Percentiles rank a stretch among this genome's conserved stretches.
Evolutionary conservation across 2,113 vertebrate species (phyloP).

Genomic region (Loxodonta africana): DNA sequence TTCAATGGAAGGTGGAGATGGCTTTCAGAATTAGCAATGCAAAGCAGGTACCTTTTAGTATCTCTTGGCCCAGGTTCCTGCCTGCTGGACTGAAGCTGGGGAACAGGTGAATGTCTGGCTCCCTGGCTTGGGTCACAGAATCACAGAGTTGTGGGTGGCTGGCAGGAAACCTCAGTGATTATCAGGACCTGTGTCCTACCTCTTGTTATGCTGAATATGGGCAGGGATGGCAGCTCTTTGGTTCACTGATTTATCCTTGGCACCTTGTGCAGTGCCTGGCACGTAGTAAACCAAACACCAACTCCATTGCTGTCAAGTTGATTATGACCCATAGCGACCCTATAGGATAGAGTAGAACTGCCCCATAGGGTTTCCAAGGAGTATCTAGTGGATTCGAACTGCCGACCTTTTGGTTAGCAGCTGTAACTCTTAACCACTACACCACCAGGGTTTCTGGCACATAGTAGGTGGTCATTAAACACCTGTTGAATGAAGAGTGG

Average conservation of each 20-base stretch:
- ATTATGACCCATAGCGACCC: too few relatives aligned
- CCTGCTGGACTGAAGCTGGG: conserved; percentile 16
- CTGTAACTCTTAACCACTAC: too few relatives aligned
- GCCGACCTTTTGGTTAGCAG: too few relatives aligned
- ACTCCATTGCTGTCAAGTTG: too few relatives aligned
- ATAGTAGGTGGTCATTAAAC: neutral
- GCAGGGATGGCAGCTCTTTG: neutral
- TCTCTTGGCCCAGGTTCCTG: conserved; percentile 26
- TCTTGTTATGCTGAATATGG: neutral
- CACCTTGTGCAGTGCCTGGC: neutral
- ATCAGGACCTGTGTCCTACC: neutral
- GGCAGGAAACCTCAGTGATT: conserved; percentile 21
- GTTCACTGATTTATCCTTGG: neutral
- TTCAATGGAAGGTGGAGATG: neutral
- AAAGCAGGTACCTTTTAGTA: neutral
- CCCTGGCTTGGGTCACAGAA: conserved; percentile 5
- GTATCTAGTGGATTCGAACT: too few relatives aligned
- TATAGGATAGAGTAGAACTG: too few relatives aligned
- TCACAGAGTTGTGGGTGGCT: neutral
- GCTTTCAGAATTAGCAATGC: neutral
- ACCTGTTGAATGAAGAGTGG: neutral
- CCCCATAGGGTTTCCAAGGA: too few relatives aligned
- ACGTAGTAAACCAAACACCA: neutral
- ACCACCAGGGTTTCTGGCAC: too few relatives aligned
- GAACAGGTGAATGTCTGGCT: neutral